Base-by-base conservation (phyloP, 2,797 vertebrate species). In the Paguma larvata region DNA sequence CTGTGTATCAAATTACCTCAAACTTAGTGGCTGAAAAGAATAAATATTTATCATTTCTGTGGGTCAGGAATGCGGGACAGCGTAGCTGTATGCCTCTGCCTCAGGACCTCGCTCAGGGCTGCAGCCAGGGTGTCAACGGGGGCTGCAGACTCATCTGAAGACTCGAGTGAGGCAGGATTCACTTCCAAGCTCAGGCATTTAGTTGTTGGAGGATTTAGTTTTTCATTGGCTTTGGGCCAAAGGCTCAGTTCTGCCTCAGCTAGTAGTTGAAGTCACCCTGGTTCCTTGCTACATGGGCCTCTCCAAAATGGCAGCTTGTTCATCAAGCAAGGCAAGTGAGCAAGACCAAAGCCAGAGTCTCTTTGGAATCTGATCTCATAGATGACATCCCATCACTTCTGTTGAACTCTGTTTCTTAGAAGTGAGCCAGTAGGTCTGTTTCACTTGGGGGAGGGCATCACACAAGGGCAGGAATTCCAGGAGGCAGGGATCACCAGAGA, bases 81-180 rank as follows among this genome's bases (percentile, higher is more conserved):
- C 18, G 16, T 27, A 65, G 13, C n/a, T 30, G 32, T 41, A 0
- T 2, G 2, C 16, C 67, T 70, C 44, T 16, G 34, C 12, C 19
- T 16, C 68, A 11, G 5, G 0, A 3, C 15, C 16, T n/a, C 23
- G 48, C 75, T 3, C 0, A 0, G 27, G 73, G 1, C 2, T 2
- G 2, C 6, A 21, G 73, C 51, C 63, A 14, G 44, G 25, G 10
- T 5, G 15, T 48, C 46, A 16, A 27, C 51, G 3, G 53, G 48
- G 62, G 46, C 38, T 12, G 13, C 13, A 23, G 84, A 19, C 41
- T 63, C 48, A 27, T 12, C 70, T 21, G 65, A 32, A 41, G 63
- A 13, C 38, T 15, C 0, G 0, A 16, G 3, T 34, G 89, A 70
- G 63, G 63, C 0, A 0, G 27, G 46, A 16, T 6, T 59, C 9